These are phyloP conservation scores for Hirtodrosophila histrioides DNA, from an alignment of 2,888 invertebrate genomes.

Conservation along the genomic window DNA sequence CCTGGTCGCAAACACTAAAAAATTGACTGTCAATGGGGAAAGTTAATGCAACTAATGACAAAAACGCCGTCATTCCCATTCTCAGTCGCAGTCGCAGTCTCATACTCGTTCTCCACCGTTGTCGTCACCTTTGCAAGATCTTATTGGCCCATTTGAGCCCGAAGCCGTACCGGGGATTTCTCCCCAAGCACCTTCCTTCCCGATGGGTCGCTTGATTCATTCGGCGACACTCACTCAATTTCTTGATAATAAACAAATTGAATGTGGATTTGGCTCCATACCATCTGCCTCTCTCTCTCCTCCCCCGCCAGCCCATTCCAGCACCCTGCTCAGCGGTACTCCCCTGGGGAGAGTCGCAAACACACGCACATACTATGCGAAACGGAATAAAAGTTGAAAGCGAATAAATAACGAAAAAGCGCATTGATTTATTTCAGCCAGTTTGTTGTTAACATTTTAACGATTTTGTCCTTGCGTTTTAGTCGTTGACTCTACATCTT, in stretches of 20 bases:
- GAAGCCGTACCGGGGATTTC: background rate
- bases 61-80: slow-evolving; percentile 50
- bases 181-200: background rate
- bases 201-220: slow-evolving; percentile 64
- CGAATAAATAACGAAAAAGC: slow-evolving; percentile 75
- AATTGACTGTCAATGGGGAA: slow-evolving; percentile 73
- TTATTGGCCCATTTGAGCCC: slow-evolving; percentile 12
- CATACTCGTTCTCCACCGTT: slow-evolving; percentile 31
- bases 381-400: slow-evolving; percentile 72
- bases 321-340: slow-evolving; percentile 1
- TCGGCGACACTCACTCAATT: slow-evolving; percentile 78
- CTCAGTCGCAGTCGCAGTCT: too few species aligned
- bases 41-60: slow-evolving; percentile 78
- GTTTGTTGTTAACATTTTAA: slow-evolving; percentile 80
- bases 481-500: slow-evolving; percentile 30
- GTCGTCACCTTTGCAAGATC: slow-evolving; percentile 41
- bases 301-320: background rate
- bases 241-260: slow-evolving; percentile 82
- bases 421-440: slow-evolving; percentile 78
- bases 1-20: slow-evolving; percentile 39
- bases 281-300: background rate
- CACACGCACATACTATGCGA: slow-evolving; percentile 27
- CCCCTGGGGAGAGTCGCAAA: slow-evolving; percentile 41
- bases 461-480: slow-evolving; percentile 81
- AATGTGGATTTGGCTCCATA: slow-evolving; percentile 70